Conservation (phyloP, 2,888 invertebrate species). For the Sphaerophoria rueppellii region DNA sequence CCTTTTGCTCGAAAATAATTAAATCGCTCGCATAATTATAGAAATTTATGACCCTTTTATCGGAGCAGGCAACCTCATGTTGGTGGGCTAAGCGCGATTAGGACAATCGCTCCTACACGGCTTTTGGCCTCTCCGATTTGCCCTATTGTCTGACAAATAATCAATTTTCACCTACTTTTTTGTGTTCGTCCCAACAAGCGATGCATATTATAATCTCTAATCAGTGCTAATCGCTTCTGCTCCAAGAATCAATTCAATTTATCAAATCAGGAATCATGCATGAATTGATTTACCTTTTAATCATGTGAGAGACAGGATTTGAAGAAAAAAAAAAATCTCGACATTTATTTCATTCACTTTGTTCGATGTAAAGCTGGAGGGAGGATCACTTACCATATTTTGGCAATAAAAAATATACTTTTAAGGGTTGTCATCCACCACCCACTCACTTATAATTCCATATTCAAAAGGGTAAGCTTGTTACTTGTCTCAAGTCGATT, state of each 20-base stretch:
- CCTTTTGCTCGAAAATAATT: conserved; percentile 70
- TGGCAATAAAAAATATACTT: conserved; percentile 64
- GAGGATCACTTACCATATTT: conserved; percentile 67
- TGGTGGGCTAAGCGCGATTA: conserved; percentile 59
- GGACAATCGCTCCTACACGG: conserved; percentile 47
- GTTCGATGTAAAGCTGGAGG: conserved; percentile 24
- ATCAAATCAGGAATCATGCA: conserved; percentile 54
- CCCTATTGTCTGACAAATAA: conserved; percentile 10
- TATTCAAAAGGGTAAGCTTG: conserved; percentile 36
- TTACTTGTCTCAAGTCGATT: neutral
- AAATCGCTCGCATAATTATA: conserved; percentile 71
- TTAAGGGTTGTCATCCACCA: conserved; percentile 64
- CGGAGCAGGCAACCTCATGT: conserved; percentile 15
- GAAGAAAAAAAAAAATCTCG: conserved; percentile 44
- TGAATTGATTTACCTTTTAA: conserved; percentile 15
- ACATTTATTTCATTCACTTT: conserved; percentile 62
- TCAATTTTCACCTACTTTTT: conserved; percentile 42
- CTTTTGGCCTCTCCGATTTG: conserved; percentile 27
- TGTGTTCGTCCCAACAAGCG: conserved; percentile 30
- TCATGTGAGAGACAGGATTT: conserved; percentile 14
- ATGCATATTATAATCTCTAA: conserved; percentile 38
- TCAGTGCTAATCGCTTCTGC: conserved; percentile 63
- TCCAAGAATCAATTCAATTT: conserved; percentile 61
- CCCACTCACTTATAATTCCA: conserved; percentile 70
- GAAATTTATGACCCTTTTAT: conserved; percentile 61